Percentiles rank a stretch among this genome's conserved stretches.
phyloP scores from a whole-genome alignment of 2,797 vertebrate genomes.

The Pelodytes ibericus region DNA sequence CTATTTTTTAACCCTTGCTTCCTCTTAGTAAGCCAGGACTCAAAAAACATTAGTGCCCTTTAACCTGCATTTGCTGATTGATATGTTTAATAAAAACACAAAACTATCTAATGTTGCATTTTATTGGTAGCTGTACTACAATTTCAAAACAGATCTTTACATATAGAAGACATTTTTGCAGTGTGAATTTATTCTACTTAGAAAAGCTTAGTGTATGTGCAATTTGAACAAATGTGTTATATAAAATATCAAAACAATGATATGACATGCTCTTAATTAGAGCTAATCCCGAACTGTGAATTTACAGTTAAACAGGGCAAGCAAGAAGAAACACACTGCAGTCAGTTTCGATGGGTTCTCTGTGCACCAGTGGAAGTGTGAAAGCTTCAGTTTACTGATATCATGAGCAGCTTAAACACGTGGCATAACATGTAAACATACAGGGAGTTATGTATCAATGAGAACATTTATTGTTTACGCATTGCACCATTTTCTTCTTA shows the following conservation, averaged over 20 bases:
- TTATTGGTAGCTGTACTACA: not conserved
- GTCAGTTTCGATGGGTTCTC: not conserved
- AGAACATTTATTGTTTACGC: slow-evolving; percentile 1
- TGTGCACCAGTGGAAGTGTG: not conserved
- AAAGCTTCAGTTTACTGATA: not conserved
- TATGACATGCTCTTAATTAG: slow-evolving; percentile 23
- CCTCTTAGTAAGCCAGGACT: no score
- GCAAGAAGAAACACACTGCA: not conserved
- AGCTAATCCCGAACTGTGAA: not conserved
- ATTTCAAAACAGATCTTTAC: slow-evolving; percentile 15
- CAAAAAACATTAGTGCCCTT: no score
- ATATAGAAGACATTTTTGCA: not conserved
- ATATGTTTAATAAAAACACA: no score
- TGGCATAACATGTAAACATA: not conserved
- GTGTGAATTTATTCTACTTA: slow-evolving; percentile 1
- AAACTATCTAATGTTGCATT: not conserved
- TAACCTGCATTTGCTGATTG: no score
- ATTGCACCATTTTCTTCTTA: slow-evolving; percentile 16
- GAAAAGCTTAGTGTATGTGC: not conserved
- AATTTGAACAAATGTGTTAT: slow-evolving; percentile 27
- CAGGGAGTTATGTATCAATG: not conserved
- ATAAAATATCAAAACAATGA: slow-evolving; percentile 20
- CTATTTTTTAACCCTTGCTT: no score
- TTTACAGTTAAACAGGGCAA: not conserved
- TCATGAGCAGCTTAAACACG: not conserved